Base-by-base conservation (phyloP, 2,888 invertebrate genomes). In the Geophilus truncorum region DNA sequence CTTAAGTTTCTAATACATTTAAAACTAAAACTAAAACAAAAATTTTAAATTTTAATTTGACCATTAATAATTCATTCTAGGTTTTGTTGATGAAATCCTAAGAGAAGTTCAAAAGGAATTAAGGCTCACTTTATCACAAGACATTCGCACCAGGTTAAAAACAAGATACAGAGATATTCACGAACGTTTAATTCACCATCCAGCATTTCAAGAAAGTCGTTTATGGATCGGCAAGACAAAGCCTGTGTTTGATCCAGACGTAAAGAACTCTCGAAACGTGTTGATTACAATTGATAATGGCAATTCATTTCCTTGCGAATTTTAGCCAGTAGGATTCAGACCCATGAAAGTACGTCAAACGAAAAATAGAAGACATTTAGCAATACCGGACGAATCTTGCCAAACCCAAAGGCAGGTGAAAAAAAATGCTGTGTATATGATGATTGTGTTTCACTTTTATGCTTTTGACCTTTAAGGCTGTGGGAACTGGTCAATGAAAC, bases 401-500 rank as follows among this genome's bases (percentile, higher is more conserved):
- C 23, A 23, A 70, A 70, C 70, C 10, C 70, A 25, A 70, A 23
- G 70, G 70, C 28, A 51, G 51, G 51, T 51, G 51, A 51, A 51
- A 70, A 70, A 70, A n/a, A 25, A 70, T 70, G 4, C 51, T 18
- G 21, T 51, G 18, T 51, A 51, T 70, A 28, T 70, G 25, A 10
- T 70, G 28, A 70, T 70, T 25, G 70, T 70, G 10, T 70, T 70
- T 70, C 12, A 70, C 10, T 12, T 70, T 1, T 70, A 70, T 28
- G 12, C 7, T 77, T 36, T 77, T 77, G 32, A 77, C 32, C 15
- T 23, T 32, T 77, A 57, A 83, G 83, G 79, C 51, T 78, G 40
- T 83, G 82, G 82, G 82, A 83, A 77, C 40, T 80, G 77, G 57
- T 83, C 34, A 82, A 82, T 76, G 23, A 57, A 21, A 83, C 83